A percentile compares a stretch with the other conserved stretches of the same genome.
Evolutionary conservation across 2,888 invertebrate genomes (phyloP).

Genomic region (Ditula angustiorana): DNA sequence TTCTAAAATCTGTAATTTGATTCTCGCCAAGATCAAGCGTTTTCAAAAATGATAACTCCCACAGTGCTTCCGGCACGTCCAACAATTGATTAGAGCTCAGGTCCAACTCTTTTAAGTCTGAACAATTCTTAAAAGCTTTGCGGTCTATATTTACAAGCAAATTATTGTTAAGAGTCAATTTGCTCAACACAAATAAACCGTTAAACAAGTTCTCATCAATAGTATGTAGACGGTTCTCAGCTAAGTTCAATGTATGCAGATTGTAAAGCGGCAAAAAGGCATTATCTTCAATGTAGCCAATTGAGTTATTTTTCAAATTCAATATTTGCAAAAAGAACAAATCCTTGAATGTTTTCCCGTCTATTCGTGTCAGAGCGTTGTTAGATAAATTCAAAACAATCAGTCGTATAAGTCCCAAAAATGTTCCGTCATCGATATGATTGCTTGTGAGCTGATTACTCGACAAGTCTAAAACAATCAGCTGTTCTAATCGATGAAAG

Average conservation of each 20-base stretch:
- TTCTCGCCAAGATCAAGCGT: slow-evolving; percentile 97
- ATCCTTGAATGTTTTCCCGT: slow-evolving; percentile 94
- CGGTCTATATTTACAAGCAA: slow-evolving; percentile 91
- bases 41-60: slow-evolving; percentile 92
- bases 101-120: slow-evolving; percentile 94
- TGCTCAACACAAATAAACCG: slow-evolving; percentile 92
- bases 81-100: slow-evolving; percentile 94
- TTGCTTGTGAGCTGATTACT: slow-evolving; percentile 94
- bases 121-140: slow-evolving; percentile 94
- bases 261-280: slow-evolving; percentile 95
- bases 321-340: slow-evolving; percentile 94
- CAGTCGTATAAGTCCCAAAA: slow-evolving; percentile 92
- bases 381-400: slow-evolving; percentile 94
- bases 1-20: slow-evolving; percentile 92
- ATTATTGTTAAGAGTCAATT: slow-evolving; percentile 94
- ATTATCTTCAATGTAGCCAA: slow-evolving; percentile 95
- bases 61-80: slow-evolving; percentile 92
- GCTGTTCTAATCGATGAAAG: slow-evolving; percentile 93
- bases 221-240: slow-evolving; percentile 93
- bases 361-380: slow-evolving; percentile 93
- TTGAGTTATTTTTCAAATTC: slow-evolving; percentile 94
- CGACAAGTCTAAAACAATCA: slow-evolving; percentile 93
- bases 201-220: slow-evolving; percentile 93
- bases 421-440: slow-evolving; percentile 93
- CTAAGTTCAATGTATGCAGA: slow-evolving; percentile 94